Evolutionary conservation across 2,888 invertebrate genomes (phyloP).

Genomic region (Calameuta idolon): DNA sequence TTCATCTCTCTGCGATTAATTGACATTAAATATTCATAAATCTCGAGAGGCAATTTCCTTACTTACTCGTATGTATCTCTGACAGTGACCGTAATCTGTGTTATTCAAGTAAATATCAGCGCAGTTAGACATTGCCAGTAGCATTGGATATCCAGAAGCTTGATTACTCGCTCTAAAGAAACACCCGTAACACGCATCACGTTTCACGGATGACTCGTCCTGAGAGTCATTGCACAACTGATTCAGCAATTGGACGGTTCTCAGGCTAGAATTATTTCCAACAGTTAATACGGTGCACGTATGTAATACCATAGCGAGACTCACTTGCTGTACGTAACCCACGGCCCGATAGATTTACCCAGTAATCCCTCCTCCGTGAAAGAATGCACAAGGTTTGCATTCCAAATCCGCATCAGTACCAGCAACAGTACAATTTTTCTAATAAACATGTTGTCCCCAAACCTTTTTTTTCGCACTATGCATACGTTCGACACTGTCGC

Average conservation of each 20-base stretch:
- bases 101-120: constrained; percentile 51
- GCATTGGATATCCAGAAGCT: constrained; percentile 47
- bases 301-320: constrained; percentile 4
- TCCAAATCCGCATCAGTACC: not conserved
- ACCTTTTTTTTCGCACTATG: not conserved
- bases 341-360: not conserved
- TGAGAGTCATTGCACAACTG: constrained; percentile 77
- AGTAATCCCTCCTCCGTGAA: not conserved
- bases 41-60: constrained; percentile 2
- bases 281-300: not conserved
- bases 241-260: constrained; percentile 71
- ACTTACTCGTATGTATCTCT: constrained; percentile 46
- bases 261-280: constrained; percentile 55
- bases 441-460: not conserved
- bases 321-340: not conserved
- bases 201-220: constrained; percentile 70
- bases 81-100: constrained; percentile 55
- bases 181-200: constrained; percentile 76
- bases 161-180: constrained; percentile 71
- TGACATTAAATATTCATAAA: constrained; percentile 13
- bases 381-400: not conserved
- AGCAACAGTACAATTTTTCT: not conserved
- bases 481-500: not conserved
- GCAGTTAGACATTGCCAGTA: constrained; percentile 53
- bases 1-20: not conserved